Evolutionary conservation across 2,113 vertebrate species (phyloP).

Genomic region (Prionailurus viverrinus): DNA sequence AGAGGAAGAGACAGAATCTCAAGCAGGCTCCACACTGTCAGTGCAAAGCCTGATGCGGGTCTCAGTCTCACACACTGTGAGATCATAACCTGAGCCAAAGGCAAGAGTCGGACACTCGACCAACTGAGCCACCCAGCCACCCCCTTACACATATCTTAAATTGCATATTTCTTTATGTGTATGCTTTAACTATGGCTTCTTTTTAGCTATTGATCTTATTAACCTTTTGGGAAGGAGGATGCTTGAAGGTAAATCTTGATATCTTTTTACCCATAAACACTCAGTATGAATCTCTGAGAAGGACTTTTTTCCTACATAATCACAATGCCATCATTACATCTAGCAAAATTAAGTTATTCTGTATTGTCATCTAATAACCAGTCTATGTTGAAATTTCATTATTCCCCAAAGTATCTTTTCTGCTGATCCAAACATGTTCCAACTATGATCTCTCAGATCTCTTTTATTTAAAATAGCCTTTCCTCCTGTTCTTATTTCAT

Average conservation of each 20-base stretch:
- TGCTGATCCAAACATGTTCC: conserved; percentile 7
- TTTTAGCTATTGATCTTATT: conserved; percentile 45
- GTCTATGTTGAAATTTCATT: not conserved
- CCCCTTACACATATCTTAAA: conserved; percentile 9
- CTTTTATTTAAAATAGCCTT: conserved; percentile 49
- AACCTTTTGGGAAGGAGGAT: not conserved
- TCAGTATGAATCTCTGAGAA: not conserved
- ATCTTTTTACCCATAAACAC: conserved; percentile 23
- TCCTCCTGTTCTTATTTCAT: not conserved
- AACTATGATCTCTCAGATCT: conserved; percentile 24
- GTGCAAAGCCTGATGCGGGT: not conserved
- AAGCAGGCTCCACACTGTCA: not conserved
- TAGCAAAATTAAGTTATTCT: conserved; percentile 43
- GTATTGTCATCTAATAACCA: conserved; percentile 4
- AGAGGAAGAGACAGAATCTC: not conserved
- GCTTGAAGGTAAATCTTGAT: conserved; percentile 30
- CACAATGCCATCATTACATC: not conserved
- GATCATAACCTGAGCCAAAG: not conserved
- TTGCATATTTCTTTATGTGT: not conserved
- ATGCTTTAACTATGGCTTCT: conserved; percentile 36
- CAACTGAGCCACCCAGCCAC: not conserved
- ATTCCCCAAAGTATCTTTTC: conserved; percentile 52
- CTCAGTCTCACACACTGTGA: not conserved
- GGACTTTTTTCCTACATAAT: not conserved
- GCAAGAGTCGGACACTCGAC: not conserved